phyloP scores from a whole-genome alignment of 23 tunicate genomes.

The Corella eumyota region DNA sequence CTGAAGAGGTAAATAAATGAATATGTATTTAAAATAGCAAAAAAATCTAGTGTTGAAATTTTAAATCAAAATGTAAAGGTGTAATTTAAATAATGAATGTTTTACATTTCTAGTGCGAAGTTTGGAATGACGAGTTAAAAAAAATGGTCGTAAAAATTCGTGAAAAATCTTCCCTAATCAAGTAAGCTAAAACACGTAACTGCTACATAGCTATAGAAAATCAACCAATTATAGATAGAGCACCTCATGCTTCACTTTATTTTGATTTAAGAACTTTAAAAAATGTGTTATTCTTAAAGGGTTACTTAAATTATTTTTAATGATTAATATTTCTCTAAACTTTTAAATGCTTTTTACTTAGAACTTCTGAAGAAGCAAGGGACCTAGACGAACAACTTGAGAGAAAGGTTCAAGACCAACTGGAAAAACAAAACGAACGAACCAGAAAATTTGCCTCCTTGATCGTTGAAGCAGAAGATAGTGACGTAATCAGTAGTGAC shows the following conservation, averaged over 20 bases:
- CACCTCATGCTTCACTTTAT: no score
- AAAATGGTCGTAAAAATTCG: conserved; percentile 13
- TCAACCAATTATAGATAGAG: no score
- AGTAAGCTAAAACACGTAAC: conserved; percentile 5
- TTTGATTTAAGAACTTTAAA: no score
- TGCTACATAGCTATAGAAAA: no score
- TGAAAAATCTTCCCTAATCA: conserved; percentile 12
- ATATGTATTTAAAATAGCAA: background rate
- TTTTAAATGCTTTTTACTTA: background rate
- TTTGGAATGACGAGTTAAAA: conserved; percentile 56
- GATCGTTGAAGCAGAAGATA: conserved; percentile 31
- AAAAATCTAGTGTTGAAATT: background rate
- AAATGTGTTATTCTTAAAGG: no score
- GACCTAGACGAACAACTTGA: conserved; percentile 20
- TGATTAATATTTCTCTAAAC: background rate
- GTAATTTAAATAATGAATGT: background rate
- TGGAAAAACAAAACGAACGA: conserved; percentile 20
- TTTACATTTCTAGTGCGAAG: conserved; percentile 70
- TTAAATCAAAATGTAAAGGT: background rate
- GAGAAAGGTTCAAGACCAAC: conserved; percentile 1
- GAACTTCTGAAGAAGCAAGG: conserved; percentile 23
- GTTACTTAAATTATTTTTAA: no score
- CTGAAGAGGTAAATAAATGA: conserved; percentile 17
- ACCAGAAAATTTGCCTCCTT: conserved; percentile 24
- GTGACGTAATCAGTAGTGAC: background rate